These are phyloP conservation scores for Drosophila neonasuta DNA, from an alignment of 2,888 invertebrate genomes.

Conservation along the genomic window DNA sequence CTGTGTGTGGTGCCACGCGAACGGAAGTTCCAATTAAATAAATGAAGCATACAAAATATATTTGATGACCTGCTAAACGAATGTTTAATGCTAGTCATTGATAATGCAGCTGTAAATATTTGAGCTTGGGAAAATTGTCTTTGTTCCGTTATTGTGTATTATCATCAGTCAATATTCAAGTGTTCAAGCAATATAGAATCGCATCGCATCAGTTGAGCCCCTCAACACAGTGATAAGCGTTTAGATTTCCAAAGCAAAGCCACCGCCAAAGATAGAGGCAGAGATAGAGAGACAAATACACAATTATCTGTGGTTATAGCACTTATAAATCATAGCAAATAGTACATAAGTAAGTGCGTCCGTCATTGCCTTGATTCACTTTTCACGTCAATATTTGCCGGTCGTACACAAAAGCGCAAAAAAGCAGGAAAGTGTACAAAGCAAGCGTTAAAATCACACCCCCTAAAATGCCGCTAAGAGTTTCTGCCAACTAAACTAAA, in stretches of 20 bases:
- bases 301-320: not conserved
- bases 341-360: conserved; percentile 41
- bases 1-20: conserved; percentile 48
- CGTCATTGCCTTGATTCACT: conserved; percentile 63
- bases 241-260: conserved; percentile 37
- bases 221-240: conserved; percentile 48
- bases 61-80: conserved; percentile 19
- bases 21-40: conserved; percentile 48
- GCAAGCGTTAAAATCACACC: conserved; percentile 65
- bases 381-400: conserved; percentile 56
- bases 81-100: conserved; percentile 17
- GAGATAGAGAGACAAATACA: conserved; percentile 4
- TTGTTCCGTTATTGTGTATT: conserved; percentile 56
- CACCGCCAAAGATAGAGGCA: conserved; percentile 10
- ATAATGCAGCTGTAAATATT: conserved; percentile 32
- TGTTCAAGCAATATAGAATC: conserved; percentile 27
- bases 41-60: conserved; percentile 13
- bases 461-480: conserved; percentile 53
- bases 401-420: conserved; percentile 24
- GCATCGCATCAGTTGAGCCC: conserved; percentile 23
- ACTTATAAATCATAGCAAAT: conserved; percentile 18
- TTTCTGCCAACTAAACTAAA: conserved; percentile 28
- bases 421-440: conserved; percentile 21
- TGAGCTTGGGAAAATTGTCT: conserved; percentile 57
- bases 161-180: conserved; percentile 51